Conservation (phyloP, 2,113 vertebrate genomes). For the Caloenas nicobarica region DNA sequence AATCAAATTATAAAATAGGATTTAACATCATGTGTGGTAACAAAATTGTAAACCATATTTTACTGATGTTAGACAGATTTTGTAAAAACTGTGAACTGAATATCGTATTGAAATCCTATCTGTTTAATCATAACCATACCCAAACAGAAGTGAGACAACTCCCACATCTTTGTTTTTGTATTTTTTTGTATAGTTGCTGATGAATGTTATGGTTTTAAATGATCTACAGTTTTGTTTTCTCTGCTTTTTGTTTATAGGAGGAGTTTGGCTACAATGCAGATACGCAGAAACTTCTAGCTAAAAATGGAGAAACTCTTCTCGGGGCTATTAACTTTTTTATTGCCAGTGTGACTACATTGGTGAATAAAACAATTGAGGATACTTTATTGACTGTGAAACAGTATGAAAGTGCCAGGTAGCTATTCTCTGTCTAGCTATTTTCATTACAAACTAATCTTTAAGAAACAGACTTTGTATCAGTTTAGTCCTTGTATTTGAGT, state of each 20-base stretch:
- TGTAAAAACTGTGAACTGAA: neutral
- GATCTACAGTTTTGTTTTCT: conserved; percentile 43
- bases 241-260: conserved; percentile 83
- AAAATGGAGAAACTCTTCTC: conserved; percentile 96
- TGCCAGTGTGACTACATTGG: conserved; percentile 91
- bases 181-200: conserved; percentile 11
- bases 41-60: neutral
- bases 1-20: neutral
- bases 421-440: neutral
- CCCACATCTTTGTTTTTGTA: neutral
- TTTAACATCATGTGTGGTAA: neutral
- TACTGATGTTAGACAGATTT: neutral
- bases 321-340: conserved; percentile 97
- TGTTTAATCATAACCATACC: neutral
- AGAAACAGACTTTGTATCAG: neutral
- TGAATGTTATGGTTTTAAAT: conserved; percentile 20
- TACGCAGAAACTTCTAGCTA: conserved; percentile 95
- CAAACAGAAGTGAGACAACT: neutral
- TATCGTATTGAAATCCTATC: neutral
- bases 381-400: conserved; percentile 96
- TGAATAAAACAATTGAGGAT: conserved; percentile 98
- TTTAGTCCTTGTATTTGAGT: neutral
- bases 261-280: conserved; percentile 99
- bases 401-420: conserved; percentile 93
- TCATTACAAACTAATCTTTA: neutral